Percentiles rank a stretch among this genome's conserved stretches.
These are phyloP conservation scores for Typhlichthys eigenmanni DNA, from an alignment of 2,797 vertebrate species.

Conservation along the genomic window DNA sequence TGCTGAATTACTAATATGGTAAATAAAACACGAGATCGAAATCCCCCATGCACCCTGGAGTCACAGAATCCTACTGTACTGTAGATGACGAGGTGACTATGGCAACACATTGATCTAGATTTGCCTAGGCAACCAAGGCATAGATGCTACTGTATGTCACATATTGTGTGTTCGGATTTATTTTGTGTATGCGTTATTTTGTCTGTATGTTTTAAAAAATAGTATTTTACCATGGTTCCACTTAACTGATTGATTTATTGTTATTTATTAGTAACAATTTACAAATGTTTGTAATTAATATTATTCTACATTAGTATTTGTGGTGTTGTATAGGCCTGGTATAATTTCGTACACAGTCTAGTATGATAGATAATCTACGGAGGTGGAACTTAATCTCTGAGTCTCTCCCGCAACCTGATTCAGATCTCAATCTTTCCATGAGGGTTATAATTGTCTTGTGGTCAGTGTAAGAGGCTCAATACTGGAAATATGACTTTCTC, in stretches of 20 bases:
- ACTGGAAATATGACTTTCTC: constrained; percentile 30
- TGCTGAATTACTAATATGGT: constrained; percentile 73
- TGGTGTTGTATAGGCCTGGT: no score
- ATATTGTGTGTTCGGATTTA: not conserved
- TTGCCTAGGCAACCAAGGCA: constrained; percentile 29
- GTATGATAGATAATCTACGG: no score
- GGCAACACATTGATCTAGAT: constrained; percentile 56
- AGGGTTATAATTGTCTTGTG: constrained; percentile 26
- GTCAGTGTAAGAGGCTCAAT: constrained; percentile 21
- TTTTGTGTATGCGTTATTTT: not conserved
- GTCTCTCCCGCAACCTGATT: not conserved
- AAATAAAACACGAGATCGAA: constrained; percentile 68
- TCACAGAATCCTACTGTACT: constrained; percentile 27
- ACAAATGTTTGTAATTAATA: no score
- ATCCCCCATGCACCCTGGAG: constrained; percentile 50
- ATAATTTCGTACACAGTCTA: no score
- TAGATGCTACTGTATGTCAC: constrained; percentile 1
- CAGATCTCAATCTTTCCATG: not conserved
- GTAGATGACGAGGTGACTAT: constrained; percentile 35
- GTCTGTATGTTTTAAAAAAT: not conserved
- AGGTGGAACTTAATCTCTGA: no score
- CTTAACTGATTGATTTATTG: no score
- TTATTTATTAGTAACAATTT: no score
- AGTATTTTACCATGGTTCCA: no score
- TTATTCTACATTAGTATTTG: no score